Percentiles rank a stretch among this genome's conserved stretches.
Evolutionary conservation across 2,888 invertebrate species (phyloP).

Genomic region (Agrilus cyanescens): DNA sequence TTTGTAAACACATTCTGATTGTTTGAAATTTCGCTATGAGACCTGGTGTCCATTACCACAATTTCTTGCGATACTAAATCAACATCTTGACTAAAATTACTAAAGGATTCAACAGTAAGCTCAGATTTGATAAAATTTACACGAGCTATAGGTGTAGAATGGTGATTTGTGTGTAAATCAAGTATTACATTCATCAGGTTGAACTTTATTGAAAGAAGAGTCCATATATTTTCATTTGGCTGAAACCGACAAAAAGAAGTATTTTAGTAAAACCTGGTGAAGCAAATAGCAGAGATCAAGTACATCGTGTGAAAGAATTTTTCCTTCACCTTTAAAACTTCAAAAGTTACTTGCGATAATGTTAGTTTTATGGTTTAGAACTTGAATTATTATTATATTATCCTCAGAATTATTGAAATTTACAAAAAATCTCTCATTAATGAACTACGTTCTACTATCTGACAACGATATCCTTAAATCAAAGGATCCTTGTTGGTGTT

Average conservation of each 20-base stretch:
- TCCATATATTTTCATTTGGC: conserved; percentile 51
- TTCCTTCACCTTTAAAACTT: too few species aligned
- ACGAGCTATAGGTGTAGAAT: conserved; percentile 57
- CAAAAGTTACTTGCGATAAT: too few species aligned
- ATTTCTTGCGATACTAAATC: conserved; percentile 90
- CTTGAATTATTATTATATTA: too few species aligned
- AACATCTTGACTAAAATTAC: conserved; percentile 81
- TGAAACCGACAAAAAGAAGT: conserved; percentile 15
- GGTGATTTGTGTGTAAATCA: conserved; percentile 49
- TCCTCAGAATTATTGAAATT: too few species aligned
- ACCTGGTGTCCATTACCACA: conserved; percentile 65
- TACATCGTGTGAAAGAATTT: too few species aligned
- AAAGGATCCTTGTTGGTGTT: too few species aligned
- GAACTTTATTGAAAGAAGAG: conserved; percentile 64
- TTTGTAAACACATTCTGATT: conserved; percentile 77
- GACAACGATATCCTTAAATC: too few species aligned
- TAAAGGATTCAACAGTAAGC: conserved; percentile 73
- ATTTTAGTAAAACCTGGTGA: not conserved
- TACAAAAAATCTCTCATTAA: too few species aligned
- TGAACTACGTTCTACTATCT: too few species aligned
- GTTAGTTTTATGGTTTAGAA: too few species aligned
- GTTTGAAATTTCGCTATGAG: conserved; percentile 51
- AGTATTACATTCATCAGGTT: conserved; percentile 80
- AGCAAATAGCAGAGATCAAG: too few species aligned
- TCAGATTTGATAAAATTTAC: conserved; percentile 87